Conservation (phyloP, 2,797 vertebrate species). For the Galagoides demidoff region DNA sequence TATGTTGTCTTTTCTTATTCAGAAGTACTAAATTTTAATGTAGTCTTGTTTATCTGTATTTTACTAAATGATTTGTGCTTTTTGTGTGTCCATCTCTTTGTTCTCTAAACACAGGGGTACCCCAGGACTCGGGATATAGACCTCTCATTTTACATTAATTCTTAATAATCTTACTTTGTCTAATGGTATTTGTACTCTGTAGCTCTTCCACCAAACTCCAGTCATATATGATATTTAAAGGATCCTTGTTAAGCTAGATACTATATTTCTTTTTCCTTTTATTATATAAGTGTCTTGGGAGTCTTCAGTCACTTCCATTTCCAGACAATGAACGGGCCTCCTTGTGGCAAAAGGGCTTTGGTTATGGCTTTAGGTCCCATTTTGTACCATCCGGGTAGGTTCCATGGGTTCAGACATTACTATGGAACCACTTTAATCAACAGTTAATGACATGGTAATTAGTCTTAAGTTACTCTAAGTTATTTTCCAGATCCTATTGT, state of each 20-base stretch:
- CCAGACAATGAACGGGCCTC: neutral
- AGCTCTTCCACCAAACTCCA: slow-evolving; percentile 5
- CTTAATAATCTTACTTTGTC: neutral
- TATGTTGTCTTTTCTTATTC: neutral
- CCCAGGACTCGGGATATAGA: neutral
- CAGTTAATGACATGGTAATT: too few relatives aligned
- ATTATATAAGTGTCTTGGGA: neutral
- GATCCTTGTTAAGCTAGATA: neutral
- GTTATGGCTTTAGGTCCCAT: too few relatives aligned
- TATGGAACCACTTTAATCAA: too few relatives aligned
- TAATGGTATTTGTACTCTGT: neutral
- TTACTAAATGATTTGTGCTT: slow-evolving; percentile 30
- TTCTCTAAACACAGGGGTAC: neutral
- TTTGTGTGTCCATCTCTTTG: neutral
- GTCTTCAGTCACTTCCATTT: slow-evolving; percentile 14
- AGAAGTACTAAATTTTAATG: neutral
- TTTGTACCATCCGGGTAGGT: too few relatives aligned
- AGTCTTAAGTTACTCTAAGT: too few relatives aligned
- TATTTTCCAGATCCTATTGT: too few relatives aligned
- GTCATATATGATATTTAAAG: neutral
- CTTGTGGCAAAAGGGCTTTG: too few relatives aligned
- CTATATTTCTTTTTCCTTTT: neutral
- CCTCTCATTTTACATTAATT: slow-evolving; percentile 31
- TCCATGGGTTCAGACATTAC: too few relatives aligned
- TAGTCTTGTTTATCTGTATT: neutral